These are phyloP conservation scores for Sarcophaga caerulescens DNA, from an alignment of 2,888 invertebrate species.

Conservation along the genomic window DNA sequence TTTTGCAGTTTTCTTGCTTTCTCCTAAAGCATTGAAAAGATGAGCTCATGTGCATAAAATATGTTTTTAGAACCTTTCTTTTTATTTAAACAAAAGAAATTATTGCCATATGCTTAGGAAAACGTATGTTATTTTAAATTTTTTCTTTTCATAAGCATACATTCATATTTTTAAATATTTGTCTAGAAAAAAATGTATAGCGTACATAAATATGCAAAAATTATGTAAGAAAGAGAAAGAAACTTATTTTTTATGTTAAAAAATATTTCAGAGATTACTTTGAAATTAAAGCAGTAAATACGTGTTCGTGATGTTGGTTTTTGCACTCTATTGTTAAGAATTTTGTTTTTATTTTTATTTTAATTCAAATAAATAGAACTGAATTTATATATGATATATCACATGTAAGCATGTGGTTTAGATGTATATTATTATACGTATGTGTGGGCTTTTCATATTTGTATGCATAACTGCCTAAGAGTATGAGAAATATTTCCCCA, in stretches of 20 bases:
- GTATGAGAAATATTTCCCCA: too few relatives aligned
- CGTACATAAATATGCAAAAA: neutral
- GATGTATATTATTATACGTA: too few relatives aligned
- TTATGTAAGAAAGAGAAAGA: neutral
- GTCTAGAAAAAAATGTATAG: slow-evolving; percentile 12
- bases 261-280: slow-evolving; percentile 41
- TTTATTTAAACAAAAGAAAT: slow-evolving; percentile 12
- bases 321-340: slow-evolving; percentile 8
- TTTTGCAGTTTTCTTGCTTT: neutral
- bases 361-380: slow-evolving; percentile 25
- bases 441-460: too few relatives aligned
- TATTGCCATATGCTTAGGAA: slow-evolving; percentile 10
- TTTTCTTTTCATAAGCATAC: slow-evolving; percentile 17
- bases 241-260: neutral
- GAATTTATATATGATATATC: too few relatives aligned
- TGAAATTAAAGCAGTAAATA: slow-evolving; percentile 27
- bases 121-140: neutral
- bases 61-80: slow-evolving; percentile 30
- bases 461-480: too few relatives aligned
- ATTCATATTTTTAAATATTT: slow-evolving; percentile 34
- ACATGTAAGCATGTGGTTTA: too few relatives aligned
- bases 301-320: neutral
- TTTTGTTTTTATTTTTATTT: slow-evolving; percentile 4
- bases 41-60: slow-evolving; percentile 64
- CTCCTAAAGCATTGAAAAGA: slow-evolving; percentile 54